A percentile compares a stretch with the other conserved stretches of the same genome.
Conservation (phyloP, 2,113 vertebrate genomes). For the Pelecanus crispus region DNA sequence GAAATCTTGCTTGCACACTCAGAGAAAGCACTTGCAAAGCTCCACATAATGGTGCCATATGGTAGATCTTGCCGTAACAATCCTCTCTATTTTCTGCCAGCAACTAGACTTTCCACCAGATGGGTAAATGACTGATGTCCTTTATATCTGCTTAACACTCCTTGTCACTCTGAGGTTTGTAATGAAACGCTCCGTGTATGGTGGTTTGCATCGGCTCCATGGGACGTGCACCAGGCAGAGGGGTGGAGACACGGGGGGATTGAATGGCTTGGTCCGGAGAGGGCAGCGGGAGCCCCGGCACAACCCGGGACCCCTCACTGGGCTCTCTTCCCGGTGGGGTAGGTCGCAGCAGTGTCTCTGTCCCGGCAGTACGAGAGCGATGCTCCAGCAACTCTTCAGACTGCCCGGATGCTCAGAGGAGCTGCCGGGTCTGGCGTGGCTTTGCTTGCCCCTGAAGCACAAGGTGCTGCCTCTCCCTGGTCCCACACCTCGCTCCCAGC, state of each 20-base stretch:
- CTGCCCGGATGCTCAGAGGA: neutral
- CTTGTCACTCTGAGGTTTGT: neutral
- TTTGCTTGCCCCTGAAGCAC: neutral
- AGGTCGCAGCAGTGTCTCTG: neutral
- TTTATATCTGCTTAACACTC: slow-evolving; percentile 39
- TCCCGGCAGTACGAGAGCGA: neutral
- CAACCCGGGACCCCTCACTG: neutral
- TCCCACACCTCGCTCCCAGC: neutral
- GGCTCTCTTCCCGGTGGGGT: neutral
- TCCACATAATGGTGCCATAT: slow-evolving; percentile 46
- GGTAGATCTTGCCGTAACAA: slow-evolving; percentile 43
- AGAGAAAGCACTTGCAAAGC: slow-evolving; percentile 45
- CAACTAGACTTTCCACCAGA: slow-evolving; percentile 31
- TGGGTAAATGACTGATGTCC: slow-evolving; percentile 35
- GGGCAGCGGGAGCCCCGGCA: neutral
- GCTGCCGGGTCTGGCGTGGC: neutral
- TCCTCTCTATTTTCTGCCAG: slow-evolving; percentile 27
- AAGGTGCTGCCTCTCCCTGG: neutral
- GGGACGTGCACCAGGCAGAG: accelerated
- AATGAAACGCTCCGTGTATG: neutral
- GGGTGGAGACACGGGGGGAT: neutral
- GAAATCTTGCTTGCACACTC: slow-evolving; percentile 21
- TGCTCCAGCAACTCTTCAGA: neutral
- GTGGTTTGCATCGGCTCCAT: neutral
- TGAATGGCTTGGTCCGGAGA: neutral